Percentiles rank a stretch among this genome's conserved stretches.
These are phyloP conservation scores for Centroberyx gerrardi DNA, from an alignment of 2,797 vertebrate species.

Conservation along the genomic window DNA sequence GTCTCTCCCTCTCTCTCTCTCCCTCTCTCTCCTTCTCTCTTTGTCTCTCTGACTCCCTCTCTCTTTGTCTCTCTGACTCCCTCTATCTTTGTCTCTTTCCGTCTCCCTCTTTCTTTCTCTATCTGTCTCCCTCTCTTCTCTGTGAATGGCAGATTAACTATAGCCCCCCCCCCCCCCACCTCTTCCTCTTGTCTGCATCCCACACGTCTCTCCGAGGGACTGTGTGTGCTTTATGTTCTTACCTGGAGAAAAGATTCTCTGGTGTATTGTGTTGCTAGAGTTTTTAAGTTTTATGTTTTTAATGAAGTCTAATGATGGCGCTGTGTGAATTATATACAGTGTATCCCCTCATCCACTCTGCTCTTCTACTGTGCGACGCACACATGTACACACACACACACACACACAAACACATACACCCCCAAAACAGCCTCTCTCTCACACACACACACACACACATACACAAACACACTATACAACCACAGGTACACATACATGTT, in stretches of 20 bases:
- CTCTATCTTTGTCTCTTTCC: background rate
- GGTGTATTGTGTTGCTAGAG: slow-evolving; percentile 53
- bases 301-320: slow-evolving; percentile 66
- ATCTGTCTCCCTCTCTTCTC: slow-evolving; percentile 10
- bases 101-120: no score
- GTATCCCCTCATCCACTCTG: slow-evolving; percentile 23
- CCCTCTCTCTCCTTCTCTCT: slow-evolving; percentile 30
- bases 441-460: background rate
- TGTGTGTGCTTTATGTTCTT: slow-evolving; percentile 54
- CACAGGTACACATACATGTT: slow-evolving; percentile 7
- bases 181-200: slow-evolving; percentile 37
- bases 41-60: slow-evolving; percentile 38
- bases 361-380: slow-evolving; percentile 14
- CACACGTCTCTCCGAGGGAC: slow-evolving; percentile 46
- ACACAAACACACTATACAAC: background rate
- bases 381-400: background rate
- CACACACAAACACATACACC: slow-evolving; percentile 11
- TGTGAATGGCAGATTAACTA: slow-evolving; percentile 68
- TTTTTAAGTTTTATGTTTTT: slow-evolving; percentile 56
- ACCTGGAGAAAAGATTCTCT: slow-evolving; percentile 50
- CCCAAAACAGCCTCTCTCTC: no score
- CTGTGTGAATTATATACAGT: slow-evolving; percentile 32
- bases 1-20: slow-evolving; percentile 32
- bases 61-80: slow-evolving; percentile 5
- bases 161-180: slow-evolving; percentile 26